These are phyloP conservation scores for Tinamus major DNA, from an alignment of 2,797 vertebrate species.

Conservation along the genomic window DNA sequence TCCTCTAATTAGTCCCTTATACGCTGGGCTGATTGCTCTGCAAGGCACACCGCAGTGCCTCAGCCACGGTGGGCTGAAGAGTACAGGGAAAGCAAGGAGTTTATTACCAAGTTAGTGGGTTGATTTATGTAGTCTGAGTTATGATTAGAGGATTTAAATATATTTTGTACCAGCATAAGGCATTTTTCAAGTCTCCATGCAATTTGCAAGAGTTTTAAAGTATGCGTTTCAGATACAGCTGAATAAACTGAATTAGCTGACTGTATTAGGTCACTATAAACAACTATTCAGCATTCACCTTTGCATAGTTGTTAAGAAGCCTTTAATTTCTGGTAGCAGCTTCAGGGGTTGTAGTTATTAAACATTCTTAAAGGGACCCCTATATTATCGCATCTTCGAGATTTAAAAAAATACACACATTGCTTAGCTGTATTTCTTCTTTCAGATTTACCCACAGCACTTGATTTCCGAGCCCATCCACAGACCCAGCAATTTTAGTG, in stretches of 20 bases:
- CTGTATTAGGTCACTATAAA: constrained; percentile 17
- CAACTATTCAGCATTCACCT: background rate
- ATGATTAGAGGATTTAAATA: constrained; percentile 54
- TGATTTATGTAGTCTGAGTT: constrained; percentile 51
- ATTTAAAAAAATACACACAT: background rate
- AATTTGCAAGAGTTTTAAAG: constrained; percentile 18
- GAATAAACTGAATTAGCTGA: constrained; percentile 11
- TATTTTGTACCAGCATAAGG: constrained; percentile 11
- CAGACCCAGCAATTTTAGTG: background rate
- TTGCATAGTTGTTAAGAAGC: background rate
- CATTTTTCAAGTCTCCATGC: constrained; percentile 15
- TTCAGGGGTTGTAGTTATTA: background rate
- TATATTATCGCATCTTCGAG: background rate
- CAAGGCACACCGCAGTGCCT: constrained; percentile 20
- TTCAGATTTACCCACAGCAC: background rate
- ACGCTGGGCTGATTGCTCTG: constrained; percentile 36
- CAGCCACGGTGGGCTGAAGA: constrained; percentile 29
- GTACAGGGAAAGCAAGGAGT: background rate
- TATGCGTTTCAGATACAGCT: background rate
- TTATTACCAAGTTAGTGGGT: constrained; percentile 45
- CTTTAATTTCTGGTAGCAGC: background rate
- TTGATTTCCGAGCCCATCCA: background rate
- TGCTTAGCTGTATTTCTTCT: background rate
- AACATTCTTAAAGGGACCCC: background rate
- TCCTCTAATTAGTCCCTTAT: constrained; percentile 21